Conservation (phyloP, 2,797 vertebrate species). For the Chelidonichthys spinosus region DNA sequence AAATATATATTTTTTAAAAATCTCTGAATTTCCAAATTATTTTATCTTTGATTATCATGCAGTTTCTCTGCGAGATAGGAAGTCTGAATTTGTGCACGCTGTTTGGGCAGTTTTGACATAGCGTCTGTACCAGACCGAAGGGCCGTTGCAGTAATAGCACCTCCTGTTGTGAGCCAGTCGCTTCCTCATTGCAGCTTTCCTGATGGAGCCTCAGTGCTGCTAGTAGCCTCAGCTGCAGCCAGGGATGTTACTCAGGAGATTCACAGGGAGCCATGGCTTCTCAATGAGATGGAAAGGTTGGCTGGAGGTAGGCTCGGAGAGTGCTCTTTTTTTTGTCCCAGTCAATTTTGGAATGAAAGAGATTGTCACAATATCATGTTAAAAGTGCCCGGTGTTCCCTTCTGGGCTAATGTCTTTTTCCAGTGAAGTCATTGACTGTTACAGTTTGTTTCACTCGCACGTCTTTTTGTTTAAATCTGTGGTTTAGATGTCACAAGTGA, state of each 20-base stretch:
- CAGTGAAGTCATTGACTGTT: conserved; percentile 46
- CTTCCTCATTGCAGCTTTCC: conserved; percentile 72
- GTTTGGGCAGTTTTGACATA: conserved; percentile 45
- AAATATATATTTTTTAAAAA: not conserved
- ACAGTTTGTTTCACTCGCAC: conserved; percentile 12
- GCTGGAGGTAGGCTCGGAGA: conserved; percentile 87
- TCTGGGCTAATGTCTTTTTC: conserved; percentile 48
- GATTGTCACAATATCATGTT: conserved; percentile 55
- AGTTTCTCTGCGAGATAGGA: conserved; percentile 3
- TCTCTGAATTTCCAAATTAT: not conserved
- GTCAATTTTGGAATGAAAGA: conserved; percentile 29
- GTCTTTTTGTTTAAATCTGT: conserved; percentile 47
- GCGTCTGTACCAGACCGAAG: conserved; percentile 23
- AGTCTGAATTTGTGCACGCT: conserved; percentile 18
- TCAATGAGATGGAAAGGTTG: conserved; percentile 85
- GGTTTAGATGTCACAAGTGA: conserved; percentile 41
- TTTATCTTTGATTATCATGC: not conserved
- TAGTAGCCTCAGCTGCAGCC: conserved; percentile 49
- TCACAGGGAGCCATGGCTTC: conserved; percentile 87
- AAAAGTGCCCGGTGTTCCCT: conserved; percentile 25
- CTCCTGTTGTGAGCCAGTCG: conserved; percentile 60
- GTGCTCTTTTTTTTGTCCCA: conserved; percentile 25
- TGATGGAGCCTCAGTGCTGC: conserved; percentile 50
- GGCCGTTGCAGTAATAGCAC: conserved; percentile 72
- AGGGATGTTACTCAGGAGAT: conserved; percentile 88